Evolutionary conservation across 2,113 vertebrate species (phyloP).

Genomic region (Eclectus roratus): DNA sequence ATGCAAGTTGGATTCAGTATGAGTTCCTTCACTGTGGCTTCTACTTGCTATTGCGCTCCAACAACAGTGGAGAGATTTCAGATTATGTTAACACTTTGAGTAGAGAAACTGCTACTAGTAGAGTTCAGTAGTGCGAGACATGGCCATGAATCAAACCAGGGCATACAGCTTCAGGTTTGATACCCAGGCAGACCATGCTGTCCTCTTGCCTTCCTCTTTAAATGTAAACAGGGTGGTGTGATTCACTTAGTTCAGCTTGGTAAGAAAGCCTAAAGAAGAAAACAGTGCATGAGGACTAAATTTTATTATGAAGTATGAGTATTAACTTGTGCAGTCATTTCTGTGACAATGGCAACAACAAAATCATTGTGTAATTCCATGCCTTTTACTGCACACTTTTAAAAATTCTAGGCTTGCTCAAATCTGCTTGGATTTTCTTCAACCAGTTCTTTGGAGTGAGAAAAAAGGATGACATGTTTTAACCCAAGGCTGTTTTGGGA

Average conservation of each 20-base stretch:
- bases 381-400: neutral
- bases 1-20: neutral
- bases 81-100: neutral
- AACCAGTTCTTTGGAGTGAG: neutral
- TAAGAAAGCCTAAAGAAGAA: neutral
- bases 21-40: neutral
- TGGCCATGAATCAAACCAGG: neutral
- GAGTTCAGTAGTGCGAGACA: neutral
- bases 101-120: neutral
- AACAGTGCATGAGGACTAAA: neutral
- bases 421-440: slow-evolving; percentile 43
- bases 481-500: slow-evolving; percentile 43
- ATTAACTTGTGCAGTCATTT: neutral
- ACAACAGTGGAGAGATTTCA: neutral
- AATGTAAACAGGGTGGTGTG: neutral
- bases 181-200: neutral
- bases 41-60: neutral
- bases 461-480: slow-evolving; percentile 24
- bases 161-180: neutral
- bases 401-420: neutral
- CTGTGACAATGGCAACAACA: neutral
- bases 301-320: neutral
- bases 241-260: neutral
- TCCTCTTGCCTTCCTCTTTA: neutral
- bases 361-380: neutral